phyloP scores from a whole-genome alignment of 2,113 vertebrate genomes.

The Phocoena phocoena region DNA sequence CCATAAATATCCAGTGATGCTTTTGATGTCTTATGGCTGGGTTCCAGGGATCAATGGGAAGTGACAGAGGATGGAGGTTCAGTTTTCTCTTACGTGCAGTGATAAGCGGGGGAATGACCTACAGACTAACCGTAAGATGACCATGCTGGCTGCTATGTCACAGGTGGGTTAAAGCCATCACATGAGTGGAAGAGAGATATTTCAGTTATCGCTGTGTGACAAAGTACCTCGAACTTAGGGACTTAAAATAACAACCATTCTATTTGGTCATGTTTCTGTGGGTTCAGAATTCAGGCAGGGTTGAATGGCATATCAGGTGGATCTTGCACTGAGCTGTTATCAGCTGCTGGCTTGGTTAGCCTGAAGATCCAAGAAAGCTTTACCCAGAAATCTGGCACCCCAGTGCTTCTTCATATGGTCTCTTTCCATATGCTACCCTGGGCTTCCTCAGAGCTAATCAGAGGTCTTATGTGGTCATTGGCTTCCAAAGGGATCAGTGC shows the following conservation, averaged over 20 bases:
- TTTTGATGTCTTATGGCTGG: background rate
- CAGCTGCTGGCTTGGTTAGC: too few species aligned
- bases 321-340: background rate
- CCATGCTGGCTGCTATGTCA: fast-evolving
- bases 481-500: background rate
- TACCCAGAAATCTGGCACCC: background rate
- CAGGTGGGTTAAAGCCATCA: too few species aligned
- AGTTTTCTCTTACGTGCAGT: background rate
- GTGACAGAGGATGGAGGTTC: background rate
- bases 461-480: background rate
- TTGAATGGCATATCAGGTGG: fast-evolving
- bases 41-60: conserved; percentile 20
- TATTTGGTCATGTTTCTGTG: background rate
- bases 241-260: background rate
- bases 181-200: too few species aligned
- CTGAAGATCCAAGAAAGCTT: background rate
- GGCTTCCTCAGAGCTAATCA: background rate
- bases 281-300: background rate
- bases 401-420: background rate
- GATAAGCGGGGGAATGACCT: background rate
- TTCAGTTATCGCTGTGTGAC: background rate
- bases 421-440: background rate
- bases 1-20: conserved; percentile 18
- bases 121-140: background rate
- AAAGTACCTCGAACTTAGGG: background rate